phyloP scores from a whole-genome alignment of 2,888 invertebrate genomes.

The Trichopria drosophilae region DNA sequence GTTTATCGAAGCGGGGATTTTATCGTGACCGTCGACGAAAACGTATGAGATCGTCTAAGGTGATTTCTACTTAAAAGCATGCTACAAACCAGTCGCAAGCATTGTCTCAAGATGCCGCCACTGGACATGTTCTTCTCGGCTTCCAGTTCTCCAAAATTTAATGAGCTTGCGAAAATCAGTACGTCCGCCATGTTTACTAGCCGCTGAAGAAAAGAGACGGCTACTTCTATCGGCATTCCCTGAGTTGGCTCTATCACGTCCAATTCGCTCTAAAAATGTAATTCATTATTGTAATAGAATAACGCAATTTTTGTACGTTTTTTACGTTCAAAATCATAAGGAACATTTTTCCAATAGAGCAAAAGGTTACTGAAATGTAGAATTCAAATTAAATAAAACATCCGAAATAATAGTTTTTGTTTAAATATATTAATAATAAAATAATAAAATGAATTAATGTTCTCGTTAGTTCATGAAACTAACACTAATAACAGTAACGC shows the following conservation, averaged over 20 bases:
- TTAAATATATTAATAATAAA: too few species aligned
- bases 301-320: constrained; percentile 13
- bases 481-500: too few species aligned
- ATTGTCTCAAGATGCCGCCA: constrained; percentile 97
- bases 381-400: too few species aligned
- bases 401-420: too few species aligned
- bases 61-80: too few species aligned
- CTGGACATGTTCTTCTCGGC: constrained; percentile 99
- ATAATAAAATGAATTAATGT: too few species aligned
- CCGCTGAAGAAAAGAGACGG: constrained; percentile 96
- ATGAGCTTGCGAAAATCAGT: constrained; percentile 94
- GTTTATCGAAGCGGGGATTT: too few species aligned
- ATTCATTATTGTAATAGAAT: constrained; percentile 1
- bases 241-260: constrained; percentile 98
- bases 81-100: constrained; percentile 82
- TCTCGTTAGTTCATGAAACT: too few species aligned
- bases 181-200: constrained; percentile 99
- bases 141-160: constrained; percentile 97
- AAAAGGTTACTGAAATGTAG: too few species aligned
- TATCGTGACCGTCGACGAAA: too few species aligned
- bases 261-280: constrained; percentile 81
- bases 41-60: too few species aligned
- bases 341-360: neutral
- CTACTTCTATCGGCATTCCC: constrained; percentile 97
- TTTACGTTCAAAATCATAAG: neutral